Evolutionary conservation across 2,797 vertebrate species (phyloP).

Genomic region (Sylvilagus floridanus): DNA sequence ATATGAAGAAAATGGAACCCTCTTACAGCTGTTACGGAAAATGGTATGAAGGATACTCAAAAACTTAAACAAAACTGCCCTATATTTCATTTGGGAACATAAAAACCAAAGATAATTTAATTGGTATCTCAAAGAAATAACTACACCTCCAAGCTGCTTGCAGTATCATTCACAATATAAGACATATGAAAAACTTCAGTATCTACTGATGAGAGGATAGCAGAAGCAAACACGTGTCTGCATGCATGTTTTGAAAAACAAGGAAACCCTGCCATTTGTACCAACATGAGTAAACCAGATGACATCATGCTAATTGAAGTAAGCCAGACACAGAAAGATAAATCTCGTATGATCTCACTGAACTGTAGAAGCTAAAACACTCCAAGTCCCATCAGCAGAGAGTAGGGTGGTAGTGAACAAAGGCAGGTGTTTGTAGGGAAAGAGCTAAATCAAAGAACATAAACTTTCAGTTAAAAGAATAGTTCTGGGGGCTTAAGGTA

Average conservation of each 20-base stretch:
- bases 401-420: background rate
- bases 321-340: background rate
- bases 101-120: background rate
- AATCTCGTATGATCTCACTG: background rate
- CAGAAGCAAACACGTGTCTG: background rate
- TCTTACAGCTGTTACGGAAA: background rate
- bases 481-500: background rate
- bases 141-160: background rate
- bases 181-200: background rate
- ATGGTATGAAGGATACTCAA: background rate
- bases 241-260: background rate
- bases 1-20: background rate
- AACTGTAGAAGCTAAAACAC: background rate
- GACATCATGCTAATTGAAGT: background rate
- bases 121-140: background rate
- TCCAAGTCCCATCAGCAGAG: background rate
- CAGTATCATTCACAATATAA: background rate
- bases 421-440: background rate
- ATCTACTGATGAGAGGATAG: background rate
- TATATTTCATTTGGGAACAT: background rate
- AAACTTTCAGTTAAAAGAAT: background rate
- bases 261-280: background rate
- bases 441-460: background rate
- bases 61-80: background rate
- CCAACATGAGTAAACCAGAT: background rate